phyloP scores from a whole-genome alignment of 53 echinoderm and acorn worm species.

The Stichopus horrens region DNA sequence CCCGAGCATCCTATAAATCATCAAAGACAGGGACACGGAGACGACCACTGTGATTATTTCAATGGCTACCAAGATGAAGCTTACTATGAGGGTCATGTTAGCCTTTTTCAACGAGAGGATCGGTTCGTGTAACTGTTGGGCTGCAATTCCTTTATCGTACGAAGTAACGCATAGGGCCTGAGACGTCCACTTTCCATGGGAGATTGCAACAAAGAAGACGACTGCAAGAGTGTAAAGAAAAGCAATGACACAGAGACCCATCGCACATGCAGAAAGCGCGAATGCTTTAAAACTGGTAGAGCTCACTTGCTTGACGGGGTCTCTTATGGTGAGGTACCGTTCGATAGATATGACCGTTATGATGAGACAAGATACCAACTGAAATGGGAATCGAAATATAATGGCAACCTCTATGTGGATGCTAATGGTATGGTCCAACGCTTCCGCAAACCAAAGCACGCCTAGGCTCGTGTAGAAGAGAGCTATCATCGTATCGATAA shows the following conservation, averaged over 20 bases:
- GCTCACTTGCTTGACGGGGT: background rate
- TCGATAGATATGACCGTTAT: background rate
- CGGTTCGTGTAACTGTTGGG: background rate
- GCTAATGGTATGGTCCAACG: no score
- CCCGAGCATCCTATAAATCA: background rate
- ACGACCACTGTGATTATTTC: background rate
- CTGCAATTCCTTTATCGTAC: background rate
- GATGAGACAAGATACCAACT: background rate
- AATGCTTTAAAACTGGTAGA: background rate
- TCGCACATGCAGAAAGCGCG: background rate
- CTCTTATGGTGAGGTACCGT: background rate
- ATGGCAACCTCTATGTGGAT: no score
- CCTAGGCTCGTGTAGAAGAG: background rate
- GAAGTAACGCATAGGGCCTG: background rate
- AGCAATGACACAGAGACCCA: background rate
- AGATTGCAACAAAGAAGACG: background rate
- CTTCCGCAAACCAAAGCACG: background rate
- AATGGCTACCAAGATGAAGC: background rate
- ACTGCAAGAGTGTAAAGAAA: background rate
- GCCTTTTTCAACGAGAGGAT: background rate
- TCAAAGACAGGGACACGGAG: background rate
- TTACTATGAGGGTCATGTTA: background rate
- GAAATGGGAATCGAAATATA: background rate
- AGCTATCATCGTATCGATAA: background rate
- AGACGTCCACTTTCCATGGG: background rate